These are phyloP conservation scores for Alethe castanea DNA, from an alignment of 2,113 vertebrate species.

Conservation along the genomic window DNA sequence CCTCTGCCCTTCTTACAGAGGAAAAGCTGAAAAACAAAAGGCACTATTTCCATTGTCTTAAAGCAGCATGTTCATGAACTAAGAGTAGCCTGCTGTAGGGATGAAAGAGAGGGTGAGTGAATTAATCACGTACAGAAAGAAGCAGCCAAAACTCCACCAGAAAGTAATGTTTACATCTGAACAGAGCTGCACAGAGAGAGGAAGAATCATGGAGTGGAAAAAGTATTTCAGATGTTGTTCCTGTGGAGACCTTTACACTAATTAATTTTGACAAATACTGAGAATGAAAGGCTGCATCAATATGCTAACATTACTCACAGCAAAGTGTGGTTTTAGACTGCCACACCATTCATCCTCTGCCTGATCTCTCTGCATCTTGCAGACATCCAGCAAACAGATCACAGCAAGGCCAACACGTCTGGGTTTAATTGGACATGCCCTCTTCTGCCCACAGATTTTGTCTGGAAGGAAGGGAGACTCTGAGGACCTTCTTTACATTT, in stretches of 20 bases:
- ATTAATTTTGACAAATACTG: background rate
- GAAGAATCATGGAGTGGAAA: background rate
- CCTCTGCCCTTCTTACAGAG: background rate
- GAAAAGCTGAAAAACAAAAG: background rate
- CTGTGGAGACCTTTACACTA: background rate
- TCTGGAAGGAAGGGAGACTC: background rate
- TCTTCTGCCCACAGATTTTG: conserved; percentile 21
- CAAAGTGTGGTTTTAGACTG: conserved; percentile 4
- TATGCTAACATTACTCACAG: conserved; percentile 19
- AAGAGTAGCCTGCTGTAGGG: background rate
- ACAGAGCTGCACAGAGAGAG: background rate
- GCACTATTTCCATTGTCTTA: background rate
- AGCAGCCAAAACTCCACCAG: background rate
- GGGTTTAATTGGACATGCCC: conserved; percentile 10
- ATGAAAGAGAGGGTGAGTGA: background rate
- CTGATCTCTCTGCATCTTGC: conserved; percentile 22
- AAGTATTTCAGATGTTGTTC: background rate
- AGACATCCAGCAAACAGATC: conserved; percentile 18
- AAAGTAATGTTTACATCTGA: background rate
- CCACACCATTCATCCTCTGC: background rate
- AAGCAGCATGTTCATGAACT: background rate
- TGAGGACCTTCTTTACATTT: background rate
- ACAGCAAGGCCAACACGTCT: background rate
- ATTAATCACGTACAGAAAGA: background rate
- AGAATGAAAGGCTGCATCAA: conserved; percentile 31